A percentile compares a stretch with the other conserved stretches of the same genome.
phyloP scores from a whole-genome alignment of 92 coral and sea anemone species.

The Heliopora coerulea region DNA sequence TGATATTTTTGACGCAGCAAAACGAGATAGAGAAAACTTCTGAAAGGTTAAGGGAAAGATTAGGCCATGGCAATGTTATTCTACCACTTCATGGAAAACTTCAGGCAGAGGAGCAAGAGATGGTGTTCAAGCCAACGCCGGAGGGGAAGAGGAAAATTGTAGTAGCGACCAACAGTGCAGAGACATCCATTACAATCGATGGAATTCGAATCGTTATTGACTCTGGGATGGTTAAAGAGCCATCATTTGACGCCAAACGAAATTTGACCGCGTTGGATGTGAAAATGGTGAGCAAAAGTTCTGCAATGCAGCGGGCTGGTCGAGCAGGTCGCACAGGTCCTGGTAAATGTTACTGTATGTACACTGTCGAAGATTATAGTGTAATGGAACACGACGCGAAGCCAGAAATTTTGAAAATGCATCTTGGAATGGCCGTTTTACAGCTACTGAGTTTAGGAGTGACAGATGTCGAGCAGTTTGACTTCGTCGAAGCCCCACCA shows the following conservation, averaged over 20 bases:
- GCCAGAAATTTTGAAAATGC: conserved; percentile 88
- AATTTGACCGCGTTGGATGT: conserved; percentile 80
- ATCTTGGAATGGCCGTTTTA: no score
- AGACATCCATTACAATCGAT: conserved; percentile 88
- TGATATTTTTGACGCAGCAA: conserved; percentile 87
- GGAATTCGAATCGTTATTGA: conserved; percentile 92
- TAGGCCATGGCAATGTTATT: conserved; percentile 27
- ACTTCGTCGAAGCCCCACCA: conserved; percentile 87
- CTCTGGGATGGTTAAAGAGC: conserved; percentile 89
- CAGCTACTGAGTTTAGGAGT: conserved; percentile 90
- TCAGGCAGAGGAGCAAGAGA: no score
- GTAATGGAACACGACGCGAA: conserved; percentile 64
- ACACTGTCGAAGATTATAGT: conserved; percentile 65
- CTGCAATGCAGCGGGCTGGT: conserved; percentile 90
- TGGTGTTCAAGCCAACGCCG: conserved; percentile 37
- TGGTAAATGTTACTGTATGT: no score
- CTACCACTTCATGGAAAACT: conserved; percentile 96
- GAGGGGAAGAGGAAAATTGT: conserved; percentile 79
- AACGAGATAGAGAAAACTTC: conserved; percentile 86
- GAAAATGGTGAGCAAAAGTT: conserved; percentile 76
- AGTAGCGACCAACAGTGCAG: conserved; percentile 96
- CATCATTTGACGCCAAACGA: conserved; percentile 80
- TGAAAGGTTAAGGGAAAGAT: conserved; percentile 45
- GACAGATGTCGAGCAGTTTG: conserved; percentile 65
- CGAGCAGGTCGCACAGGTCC: conserved; percentile 92